Conservation (phyloP, 2,888 invertebrate genomes). For the Fabriciana adippe region DNA sequence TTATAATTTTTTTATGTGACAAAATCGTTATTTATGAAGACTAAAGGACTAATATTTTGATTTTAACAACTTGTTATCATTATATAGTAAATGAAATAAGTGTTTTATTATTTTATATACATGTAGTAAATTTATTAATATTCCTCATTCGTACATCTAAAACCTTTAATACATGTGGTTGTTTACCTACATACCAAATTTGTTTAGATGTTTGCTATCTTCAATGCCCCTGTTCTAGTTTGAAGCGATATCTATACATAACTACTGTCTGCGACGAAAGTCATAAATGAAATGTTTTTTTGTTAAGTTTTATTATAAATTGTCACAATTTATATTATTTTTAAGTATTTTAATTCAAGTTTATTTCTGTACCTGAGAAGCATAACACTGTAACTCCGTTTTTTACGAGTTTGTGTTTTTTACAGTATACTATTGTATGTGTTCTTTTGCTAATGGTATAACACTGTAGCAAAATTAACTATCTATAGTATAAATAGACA, state of each 20-base stretch:
- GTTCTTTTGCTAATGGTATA: too few relatives aligned
- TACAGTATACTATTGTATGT: too few relatives aligned
- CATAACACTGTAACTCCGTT: too few relatives aligned
- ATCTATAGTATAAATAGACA: too few relatives aligned
- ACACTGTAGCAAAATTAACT: too few relatives aligned
- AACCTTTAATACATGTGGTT: conserved; percentile 13
- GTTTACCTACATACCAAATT: conserved; percentile 20
- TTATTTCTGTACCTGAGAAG: too few relatives aligned
- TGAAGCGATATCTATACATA: conserved; percentile 19
- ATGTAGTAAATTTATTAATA: not conserved
- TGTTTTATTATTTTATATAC: conserved; percentile 6
- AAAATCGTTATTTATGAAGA: too few relatives aligned
- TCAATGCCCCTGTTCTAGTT: conserved; percentile 28
- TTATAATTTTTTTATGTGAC: too few relatives aligned
- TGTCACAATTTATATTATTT: not conserved
- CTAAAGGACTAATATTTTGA: too few relatives aligned
- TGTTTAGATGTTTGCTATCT: conserved; percentile 33
- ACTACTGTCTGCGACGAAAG: conserved; percentile 1
- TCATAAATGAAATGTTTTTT: not conserved
- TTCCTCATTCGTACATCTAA: not conserved
- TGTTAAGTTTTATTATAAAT: not conserved
- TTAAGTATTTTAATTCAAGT: not conserved
- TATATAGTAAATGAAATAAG: not conserved
- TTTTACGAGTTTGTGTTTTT: too few relatives aligned
- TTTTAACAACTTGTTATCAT: too few relatives aligned